These are phyloP conservation scores for Myopa tessellatipennis DNA, from an alignment of 2,888 invertebrate genomes.

Conservation along the genomic window DNA sequence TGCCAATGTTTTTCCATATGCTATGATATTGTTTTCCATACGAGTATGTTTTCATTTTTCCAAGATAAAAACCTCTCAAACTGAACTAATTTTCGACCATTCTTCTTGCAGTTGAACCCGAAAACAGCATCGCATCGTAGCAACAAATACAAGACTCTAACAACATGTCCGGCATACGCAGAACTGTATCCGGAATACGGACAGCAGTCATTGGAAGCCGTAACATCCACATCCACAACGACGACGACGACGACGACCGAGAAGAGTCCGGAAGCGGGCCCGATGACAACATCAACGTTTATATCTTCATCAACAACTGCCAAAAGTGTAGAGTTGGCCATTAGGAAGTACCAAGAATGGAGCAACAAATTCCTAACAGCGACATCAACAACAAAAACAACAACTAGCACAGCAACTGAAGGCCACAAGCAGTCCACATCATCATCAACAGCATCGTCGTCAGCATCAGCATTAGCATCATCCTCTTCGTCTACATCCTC, in stretches of 20 bases:
- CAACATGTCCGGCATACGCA: conserved; percentile 56
- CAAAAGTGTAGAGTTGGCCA: conserved; percentile 56
- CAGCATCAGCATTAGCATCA: conserved; percentile 34
- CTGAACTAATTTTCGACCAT: background rate
- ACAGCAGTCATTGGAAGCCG: conserved; percentile 42
- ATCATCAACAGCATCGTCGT: conserved; percentile 34
- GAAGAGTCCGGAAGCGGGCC: background rate
- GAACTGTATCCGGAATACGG: conserved; percentile 54
- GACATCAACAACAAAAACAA: conserved; percentile 32
- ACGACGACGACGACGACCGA: conserved; percentile 20
- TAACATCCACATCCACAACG: conserved; percentile 5
- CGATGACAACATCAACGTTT: conserved; percentile 38
- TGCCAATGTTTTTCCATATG: background rate
- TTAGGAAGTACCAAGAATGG: conserved; percentile 59
- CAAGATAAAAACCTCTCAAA: background rate
- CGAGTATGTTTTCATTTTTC: background rate
- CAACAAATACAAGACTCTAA: conserved; percentile 36
- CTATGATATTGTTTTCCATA: too few species aligned
- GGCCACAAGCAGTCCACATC: conserved; percentile 19
- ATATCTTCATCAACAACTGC: conserved; percentile 44
- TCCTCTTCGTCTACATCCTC: conserved; percentile 17
- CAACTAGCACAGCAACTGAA: conserved; percentile 34
- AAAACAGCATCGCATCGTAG: conserved; percentile 4
- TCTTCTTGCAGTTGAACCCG: conserved; percentile 9
- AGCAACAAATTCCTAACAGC: conserved; percentile 54